phyloP scores from a whole-genome alignment of 2,797 vertebrate genomes.

The Moxostoma hubbsi region DNA sequence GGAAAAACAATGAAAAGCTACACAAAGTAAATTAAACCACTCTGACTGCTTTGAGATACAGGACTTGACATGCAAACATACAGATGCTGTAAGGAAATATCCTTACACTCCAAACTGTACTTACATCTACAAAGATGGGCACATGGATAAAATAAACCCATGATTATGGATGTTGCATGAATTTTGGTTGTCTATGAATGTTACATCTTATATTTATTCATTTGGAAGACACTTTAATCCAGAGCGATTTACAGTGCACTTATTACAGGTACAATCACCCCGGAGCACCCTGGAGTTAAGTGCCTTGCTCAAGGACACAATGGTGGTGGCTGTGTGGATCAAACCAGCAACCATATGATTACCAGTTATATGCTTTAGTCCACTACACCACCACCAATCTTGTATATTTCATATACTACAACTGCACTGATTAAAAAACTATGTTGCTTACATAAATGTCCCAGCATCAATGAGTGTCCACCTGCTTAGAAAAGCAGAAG shows the following conservation, averaged over 20 bases:
- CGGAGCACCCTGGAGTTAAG: no score
- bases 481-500: slow-evolving; percentile 12
- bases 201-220: neutral
- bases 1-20: neutral
- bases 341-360: no score
- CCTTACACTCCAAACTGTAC: neutral
- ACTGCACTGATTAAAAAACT: no score
- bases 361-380: no score
- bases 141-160: neutral
- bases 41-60: neutral
- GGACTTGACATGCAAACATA: neutral
- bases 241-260: no score
- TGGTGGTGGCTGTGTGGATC: no score
- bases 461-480: neutral
- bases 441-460: no score
- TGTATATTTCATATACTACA: neutral
- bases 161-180: neutral
- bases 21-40: neutral
- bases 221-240: no score
- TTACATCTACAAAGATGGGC: neutral
- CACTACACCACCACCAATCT: neutral
- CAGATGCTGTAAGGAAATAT: no score
- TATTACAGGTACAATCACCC: no score
- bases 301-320: no score
- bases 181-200: neutral